Base-by-base conservation (phyloP, 2,888 invertebrate species). In the Latrodectus hesperus region DNA sequence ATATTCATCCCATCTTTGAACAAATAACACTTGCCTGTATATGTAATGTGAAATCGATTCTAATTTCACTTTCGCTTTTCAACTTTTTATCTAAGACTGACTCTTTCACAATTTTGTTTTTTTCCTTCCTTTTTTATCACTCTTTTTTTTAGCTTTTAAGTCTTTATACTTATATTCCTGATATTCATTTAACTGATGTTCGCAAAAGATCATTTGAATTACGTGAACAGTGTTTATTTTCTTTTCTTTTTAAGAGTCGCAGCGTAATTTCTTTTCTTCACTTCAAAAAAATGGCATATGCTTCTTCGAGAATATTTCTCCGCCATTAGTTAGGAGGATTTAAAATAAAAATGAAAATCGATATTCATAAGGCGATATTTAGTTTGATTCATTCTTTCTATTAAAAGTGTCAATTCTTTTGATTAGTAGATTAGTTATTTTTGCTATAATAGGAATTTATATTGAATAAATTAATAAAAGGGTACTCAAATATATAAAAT, bases 41-140 rank as follows among this genome's bases (percentile, higher is more conserved):
- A 38, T 85, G 86, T 81, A 86, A 86, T 86, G 86, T 68, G 81
- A 86, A 86, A 86, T 86, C 86, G 76, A 86, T 86, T 72, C 81
- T 81, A 86, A 86, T 86, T 86, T 72, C 80, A 53, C 70, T 60
- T 65, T 83, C 76, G 71, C 70, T 70, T 70, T 68, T 65, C 68
- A 68, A 67, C 73, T 84, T 84, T 78, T 72, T 83, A 70, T 76
- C 71, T 67, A 49, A 64, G 22, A 65, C 22, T 70, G 10, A 14
- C 52, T 55, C 16, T 71, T 71, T 71, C n/a, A 71, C 68, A 53
- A 75, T 65, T 82, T 68, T n/a, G 67, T 78, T 84, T 78, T 78
- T 65, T 52, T 64, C 14, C 17, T 75, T n/a, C 14, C 65, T 73
- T 9, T 52, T n/a, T 16, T 16, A 55, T 65, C 64, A 17, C 9